phyloP scores from a whole-genome alignment of 1,140 invertebrate genomes.

The Aricia agestis region DNA sequence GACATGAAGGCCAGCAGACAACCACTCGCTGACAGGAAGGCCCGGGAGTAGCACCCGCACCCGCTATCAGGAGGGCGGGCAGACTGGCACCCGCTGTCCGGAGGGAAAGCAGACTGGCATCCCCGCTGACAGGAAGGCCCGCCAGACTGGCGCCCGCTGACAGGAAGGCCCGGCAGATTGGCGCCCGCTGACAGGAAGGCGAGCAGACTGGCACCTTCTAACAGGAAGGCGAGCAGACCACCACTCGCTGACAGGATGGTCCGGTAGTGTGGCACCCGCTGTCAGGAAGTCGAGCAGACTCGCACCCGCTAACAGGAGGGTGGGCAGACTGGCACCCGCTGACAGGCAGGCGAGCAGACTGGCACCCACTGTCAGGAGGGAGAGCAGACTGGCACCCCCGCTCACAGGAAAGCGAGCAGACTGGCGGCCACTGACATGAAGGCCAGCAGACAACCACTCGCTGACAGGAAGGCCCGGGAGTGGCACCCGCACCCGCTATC shows the following conservation, averaged over 20 bases:
- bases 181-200: too few relatives aligned
- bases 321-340: neutral
- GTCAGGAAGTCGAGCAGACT: neutral
- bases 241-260: neutral
- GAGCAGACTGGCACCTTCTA: neutral
- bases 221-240: neutral
- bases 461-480: too few relatives aligned
- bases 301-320: neutral
- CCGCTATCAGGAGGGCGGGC: neutral
- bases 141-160: too few relatives aligned
- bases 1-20: too few relatives aligned
- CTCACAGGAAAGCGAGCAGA: neutral
- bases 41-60: neutral
- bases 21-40: too few relatives aligned
- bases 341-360: too few relatives aligned
- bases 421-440: neutral
- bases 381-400: neutral
- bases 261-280: neutral
- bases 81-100: neutral
- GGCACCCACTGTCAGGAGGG: neutral
- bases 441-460: neutral
- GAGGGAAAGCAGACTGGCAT: neutral
- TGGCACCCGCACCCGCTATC: neutral
- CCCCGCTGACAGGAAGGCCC: neutral
- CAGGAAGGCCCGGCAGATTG: neutral